Evolutionary conservation across 2,797 vertebrate genomes (phyloP).

Genomic region (Monodelphis domestica): DNA sequence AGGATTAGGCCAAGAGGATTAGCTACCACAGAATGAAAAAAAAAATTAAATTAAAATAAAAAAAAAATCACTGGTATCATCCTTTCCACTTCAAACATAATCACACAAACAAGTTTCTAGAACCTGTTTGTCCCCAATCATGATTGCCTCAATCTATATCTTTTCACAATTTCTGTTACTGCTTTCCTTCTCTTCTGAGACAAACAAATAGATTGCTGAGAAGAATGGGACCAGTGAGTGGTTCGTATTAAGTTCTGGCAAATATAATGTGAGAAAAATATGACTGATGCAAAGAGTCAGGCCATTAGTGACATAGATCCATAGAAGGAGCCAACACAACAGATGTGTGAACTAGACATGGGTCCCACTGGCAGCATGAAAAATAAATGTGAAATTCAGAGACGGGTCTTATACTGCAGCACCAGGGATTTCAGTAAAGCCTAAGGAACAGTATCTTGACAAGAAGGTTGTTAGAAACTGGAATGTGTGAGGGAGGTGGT

Average conservation of each 20-base stretch:
- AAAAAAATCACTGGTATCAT: slow-evolving; percentile 68
- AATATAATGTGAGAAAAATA: neutral
- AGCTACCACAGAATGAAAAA: slow-evolving; percentile 78
- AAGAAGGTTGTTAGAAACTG: slow-evolving; percentile 18
- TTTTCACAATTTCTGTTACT: neutral
- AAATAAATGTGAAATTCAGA: neutral
- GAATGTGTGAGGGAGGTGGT: slow-evolving; percentile 13
- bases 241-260: neutral
- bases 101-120: slow-evolving; percentile 66
- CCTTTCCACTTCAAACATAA: slow-evolving; percentile 79
- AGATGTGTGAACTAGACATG: neutral
- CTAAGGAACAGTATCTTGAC: neutral
- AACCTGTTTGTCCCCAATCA: neutral
- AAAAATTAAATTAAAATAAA: neutral
- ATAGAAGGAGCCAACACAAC: slow-evolving; percentile 23
- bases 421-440: slow-evolving; percentile 7
- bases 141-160: slow-evolving; percentile 21
- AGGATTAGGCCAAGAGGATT: slow-evolving; percentile 84
- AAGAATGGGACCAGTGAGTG: slow-evolving; percentile 16
- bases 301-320: neutral
- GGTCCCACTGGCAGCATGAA: neutral
- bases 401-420: neutral
- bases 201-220: neutral
- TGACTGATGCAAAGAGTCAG: neutral
- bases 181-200: slow-evolving; percentile 34